Evolutionary conservation across 2,797 vertebrate genomes (phyloP).

Genomic region (Staurois parvus): DNA sequence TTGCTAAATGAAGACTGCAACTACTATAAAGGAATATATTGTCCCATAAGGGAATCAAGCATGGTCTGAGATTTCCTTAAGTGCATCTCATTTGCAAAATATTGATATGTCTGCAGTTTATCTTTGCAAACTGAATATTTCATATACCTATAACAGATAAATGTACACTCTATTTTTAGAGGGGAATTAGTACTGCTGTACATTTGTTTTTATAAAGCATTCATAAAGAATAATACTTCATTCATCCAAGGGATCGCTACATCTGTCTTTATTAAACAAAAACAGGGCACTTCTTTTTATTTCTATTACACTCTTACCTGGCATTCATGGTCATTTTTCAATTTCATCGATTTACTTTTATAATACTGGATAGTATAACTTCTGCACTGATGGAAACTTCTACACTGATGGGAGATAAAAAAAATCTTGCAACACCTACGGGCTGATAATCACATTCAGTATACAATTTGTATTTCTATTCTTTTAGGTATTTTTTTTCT

Average conservation of each 20-base stretch:
- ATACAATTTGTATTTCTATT: background rate
- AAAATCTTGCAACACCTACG: background rate
- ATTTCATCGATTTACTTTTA: no score
- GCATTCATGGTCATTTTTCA: no score
- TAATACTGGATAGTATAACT: no score
- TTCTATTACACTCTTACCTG: no score
- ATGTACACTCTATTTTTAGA: background rate
- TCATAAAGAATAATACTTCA: background rate
- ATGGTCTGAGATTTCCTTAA: background rate
- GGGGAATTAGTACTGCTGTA: background rate
- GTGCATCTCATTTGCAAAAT: background rate
- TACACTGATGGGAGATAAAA: background rate
- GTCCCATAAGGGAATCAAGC: no score
- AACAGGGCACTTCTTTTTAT: no score
- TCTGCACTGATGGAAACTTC: background rate
- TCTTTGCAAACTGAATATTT: constrained; percentile 16
- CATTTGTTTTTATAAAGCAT: background rate
- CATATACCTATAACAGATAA: constrained; percentile 12
- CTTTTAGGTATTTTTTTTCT: no score
- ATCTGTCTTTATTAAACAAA: no score
- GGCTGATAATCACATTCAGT: background rate
- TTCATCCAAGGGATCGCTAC: no score
- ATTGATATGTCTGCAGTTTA: background rate
- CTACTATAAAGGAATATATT: no score
- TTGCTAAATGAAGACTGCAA: no score